Evolutionary conservation across 2,888 invertebrate genomes (phyloP).

Genomic region (Creontiades dilutus): DNA sequence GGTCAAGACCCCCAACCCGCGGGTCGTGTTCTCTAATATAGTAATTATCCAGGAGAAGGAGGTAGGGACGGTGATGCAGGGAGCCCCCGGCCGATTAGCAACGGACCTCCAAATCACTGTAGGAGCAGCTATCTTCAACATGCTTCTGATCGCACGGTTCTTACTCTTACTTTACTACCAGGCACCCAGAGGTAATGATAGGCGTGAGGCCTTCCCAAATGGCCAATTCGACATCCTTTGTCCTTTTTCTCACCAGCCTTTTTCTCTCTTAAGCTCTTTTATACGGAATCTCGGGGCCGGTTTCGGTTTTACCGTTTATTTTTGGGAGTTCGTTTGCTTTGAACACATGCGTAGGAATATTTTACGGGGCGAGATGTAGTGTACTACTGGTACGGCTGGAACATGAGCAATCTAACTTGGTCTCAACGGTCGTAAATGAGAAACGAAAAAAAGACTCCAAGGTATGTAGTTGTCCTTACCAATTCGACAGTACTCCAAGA

Average conservation of each 20-base stretch:
- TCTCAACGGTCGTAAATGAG: no score
- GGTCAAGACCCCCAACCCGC: slow-evolving; percentile 11
- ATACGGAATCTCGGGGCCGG: slow-evolving; percentile 19
- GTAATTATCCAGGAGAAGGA: slow-evolving; percentile 43
- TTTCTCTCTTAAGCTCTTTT: background rate
- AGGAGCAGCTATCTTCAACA: slow-evolving; percentile 45
- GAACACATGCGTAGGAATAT: no score
- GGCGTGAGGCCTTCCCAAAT: slow-evolving; percentile 49
- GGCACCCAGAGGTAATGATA: slow-evolving; percentile 45
- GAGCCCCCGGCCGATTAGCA: slow-evolving; percentile 51
- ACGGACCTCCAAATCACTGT: slow-evolving; percentile 58
- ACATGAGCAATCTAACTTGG: no score
- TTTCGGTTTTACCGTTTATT: background rate
- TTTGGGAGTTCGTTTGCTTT: no score
- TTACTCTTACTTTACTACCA: slow-evolving; percentile 29
- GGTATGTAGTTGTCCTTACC: no score
- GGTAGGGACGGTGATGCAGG: slow-evolving; percentile 14
- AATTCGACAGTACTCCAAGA: no score
- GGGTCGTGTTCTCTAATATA: slow-evolving; percentile 58
- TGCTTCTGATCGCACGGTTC: slow-evolving; percentile 48
- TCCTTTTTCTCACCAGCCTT: slow-evolving; percentile 35
- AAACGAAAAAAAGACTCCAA: no score
- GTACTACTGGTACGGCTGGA: no score
- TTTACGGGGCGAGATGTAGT: no score
- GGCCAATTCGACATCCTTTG: slow-evolving; percentile 62